Percentiles rank a stretch among this genome's conserved stretches.
These are phyloP conservation scores for Conops quadrifasciatus DNA, from an alignment of 2,888 invertebrate species.

Conservation along the genomic window DNA sequence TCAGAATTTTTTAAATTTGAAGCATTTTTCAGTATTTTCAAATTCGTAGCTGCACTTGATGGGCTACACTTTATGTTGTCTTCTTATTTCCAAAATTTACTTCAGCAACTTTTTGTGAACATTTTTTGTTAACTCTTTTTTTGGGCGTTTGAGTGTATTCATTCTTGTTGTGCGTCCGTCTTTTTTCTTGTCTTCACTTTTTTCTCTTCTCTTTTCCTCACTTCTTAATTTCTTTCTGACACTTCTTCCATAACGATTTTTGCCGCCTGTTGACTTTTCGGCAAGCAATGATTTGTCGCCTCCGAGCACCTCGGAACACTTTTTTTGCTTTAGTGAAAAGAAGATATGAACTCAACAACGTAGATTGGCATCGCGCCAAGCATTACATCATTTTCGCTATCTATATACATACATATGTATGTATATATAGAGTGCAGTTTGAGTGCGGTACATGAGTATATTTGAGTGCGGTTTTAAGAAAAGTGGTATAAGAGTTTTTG, in stretches of 20 bases:
- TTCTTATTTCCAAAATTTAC: background rate
- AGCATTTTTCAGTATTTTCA: too few species aligned
- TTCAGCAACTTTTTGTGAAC: background rate
- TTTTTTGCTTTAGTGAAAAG: slow-evolving; percentile 27
- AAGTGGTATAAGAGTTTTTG: background rate
- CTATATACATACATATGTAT: background rate
- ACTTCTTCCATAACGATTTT: background rate
- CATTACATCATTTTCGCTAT: slow-evolving; percentile 7
- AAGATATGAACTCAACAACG: slow-evolving; percentile 20
- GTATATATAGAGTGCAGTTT: background rate
- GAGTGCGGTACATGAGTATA: background rate
- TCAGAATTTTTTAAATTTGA: too few species aligned
- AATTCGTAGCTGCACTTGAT: background rate
- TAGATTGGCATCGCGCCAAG: slow-evolving; percentile 31
- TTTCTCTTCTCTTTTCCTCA: background rate
- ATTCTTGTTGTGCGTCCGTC: background rate
- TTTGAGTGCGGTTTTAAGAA: background rate
- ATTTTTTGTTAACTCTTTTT: background rate
- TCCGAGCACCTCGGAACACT: background rate
- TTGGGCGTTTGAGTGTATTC: background rate
- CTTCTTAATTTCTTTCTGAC: background rate
- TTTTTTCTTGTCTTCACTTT: background rate
- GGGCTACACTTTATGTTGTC: background rate
- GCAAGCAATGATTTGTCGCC: too few species aligned
- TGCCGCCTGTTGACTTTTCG: slow-evolving; percentile 14